Percentiles rank a stretch among this genome's conserved stretches.
These are phyloP conservation scores for Pandemis heparana DNA, from an alignment of 2,888 invertebrate genomes.

Conservation along the genomic window DNA sequence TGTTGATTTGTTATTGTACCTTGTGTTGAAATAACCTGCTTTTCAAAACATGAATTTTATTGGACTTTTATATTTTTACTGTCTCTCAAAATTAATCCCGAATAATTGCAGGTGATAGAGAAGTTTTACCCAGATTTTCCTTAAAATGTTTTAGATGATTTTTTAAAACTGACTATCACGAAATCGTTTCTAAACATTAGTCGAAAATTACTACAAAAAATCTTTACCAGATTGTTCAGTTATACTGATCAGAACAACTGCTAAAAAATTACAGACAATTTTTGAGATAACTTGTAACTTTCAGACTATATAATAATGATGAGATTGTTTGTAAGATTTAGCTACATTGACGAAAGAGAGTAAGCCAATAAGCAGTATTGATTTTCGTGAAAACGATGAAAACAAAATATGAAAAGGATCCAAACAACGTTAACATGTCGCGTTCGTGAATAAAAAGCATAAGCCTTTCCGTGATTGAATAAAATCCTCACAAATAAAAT, in stretches of 20 bases:
- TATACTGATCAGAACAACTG: too few species aligned
- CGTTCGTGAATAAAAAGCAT: slow-evolving; percentile 23
- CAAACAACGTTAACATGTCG: not conserved
- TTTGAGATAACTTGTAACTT: too few species aligned
- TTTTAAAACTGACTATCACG: too few species aligned
- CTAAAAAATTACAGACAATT: too few species aligned
- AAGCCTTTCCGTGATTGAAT: slow-evolving; percentile 35
- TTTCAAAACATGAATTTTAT: not conserved
- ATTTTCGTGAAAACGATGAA: not conserved
- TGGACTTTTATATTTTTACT: too few species aligned
- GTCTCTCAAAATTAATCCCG: too few species aligned
- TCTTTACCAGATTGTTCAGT: too few species aligned
- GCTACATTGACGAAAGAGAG: not conserved
- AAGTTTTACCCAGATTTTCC: too few species aligned
- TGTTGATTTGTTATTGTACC: slow-evolving; percentile 16
- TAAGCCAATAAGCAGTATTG: not conserved
- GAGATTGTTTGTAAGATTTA: not conserved
- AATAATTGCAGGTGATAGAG: too few species aligned
- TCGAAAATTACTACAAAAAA: too few species aligned
- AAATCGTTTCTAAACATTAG: too few species aligned
- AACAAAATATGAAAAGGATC: not conserved
- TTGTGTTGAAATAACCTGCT: not conserved
- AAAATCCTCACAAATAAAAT: slow-evolving; percentile 32
- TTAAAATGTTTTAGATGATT: too few species aligned
- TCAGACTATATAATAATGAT: slow-evolving; percentile 21